These are phyloP conservation scores for Phanerotoma sp. DNA, from an alignment of 2,888 invertebrate species.

Conservation along the genomic window DNA sequence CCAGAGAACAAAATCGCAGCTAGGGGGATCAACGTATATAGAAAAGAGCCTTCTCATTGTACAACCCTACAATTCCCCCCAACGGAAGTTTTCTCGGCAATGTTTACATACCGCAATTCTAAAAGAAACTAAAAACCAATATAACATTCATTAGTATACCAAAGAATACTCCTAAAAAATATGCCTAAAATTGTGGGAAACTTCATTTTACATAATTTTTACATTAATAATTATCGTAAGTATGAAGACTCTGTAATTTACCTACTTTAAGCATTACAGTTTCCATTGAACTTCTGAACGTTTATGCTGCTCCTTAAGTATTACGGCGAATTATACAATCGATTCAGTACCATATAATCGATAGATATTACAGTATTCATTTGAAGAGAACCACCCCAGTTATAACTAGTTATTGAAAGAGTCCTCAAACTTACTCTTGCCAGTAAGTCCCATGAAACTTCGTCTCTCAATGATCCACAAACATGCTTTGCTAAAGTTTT, in stretches of 20 bases:
- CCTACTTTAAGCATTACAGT: too few species aligned
- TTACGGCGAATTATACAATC: not conserved
- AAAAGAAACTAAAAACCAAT: not conserved
- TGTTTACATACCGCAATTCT: constrained; percentile 17
- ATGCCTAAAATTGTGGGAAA: not conserved
- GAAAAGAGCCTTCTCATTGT: constrained; percentile 16
- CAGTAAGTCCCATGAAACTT: not conserved
- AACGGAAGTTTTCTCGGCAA: constrained; percentile 26
- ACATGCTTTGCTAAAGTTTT: not conserved
- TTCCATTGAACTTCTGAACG: too few species aligned
- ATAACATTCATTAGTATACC: too few species aligned
- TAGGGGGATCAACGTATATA: not conserved
- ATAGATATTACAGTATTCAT: constrained; percentile 1
- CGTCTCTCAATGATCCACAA: not conserved
- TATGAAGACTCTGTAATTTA: too few species aligned
- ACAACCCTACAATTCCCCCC: constrained; percentile 23
- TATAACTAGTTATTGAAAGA: constrained; percentile 5
- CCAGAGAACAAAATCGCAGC: not conserved
- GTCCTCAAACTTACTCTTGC: not conserved
- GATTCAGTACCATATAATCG: not conserved
- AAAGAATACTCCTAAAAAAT: not conserved
- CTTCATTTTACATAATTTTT: too few species aligned
- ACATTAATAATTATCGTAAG: too few species aligned
- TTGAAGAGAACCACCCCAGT: not conserved
- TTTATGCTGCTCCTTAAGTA: not conserved